phyloP scores from a whole-genome alignment of 2,888 invertebrate species.

The Cinara cedri region DNA sequence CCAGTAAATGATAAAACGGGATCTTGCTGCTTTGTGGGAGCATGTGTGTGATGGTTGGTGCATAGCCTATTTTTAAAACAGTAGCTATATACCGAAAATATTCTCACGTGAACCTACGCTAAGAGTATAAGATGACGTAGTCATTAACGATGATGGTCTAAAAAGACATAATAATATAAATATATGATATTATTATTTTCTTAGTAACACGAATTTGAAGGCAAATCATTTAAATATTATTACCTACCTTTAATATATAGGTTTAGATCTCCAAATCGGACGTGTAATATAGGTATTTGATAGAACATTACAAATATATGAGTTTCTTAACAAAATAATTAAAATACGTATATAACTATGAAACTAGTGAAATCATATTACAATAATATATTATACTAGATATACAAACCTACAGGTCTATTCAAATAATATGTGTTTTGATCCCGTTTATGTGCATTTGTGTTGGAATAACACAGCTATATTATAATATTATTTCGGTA shows the following conservation, averaged over 20 bases:
- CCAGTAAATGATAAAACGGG: slow-evolving; percentile 23
- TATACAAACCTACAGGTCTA: too few relatives aligned
- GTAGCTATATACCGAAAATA: background rate
- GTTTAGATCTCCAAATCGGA: too few relatives aligned
- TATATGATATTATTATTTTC: background rate
- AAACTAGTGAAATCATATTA: too few relatives aligned
- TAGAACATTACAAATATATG: too few relatives aligned
- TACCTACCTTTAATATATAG: too few relatives aligned
- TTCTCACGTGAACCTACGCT: too few relatives aligned
- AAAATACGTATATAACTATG: too few relatives aligned
- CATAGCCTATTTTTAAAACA: slow-evolving; percentile 24
- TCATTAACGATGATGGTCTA: background rate
- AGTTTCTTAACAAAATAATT: too few relatives aligned
- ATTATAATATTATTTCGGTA: background rate
- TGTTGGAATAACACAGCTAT: background rate
- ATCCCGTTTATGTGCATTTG: background rate
- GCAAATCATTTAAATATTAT: too few relatives aligned
- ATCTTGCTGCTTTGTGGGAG: background rate
- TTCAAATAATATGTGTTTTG: background rate
- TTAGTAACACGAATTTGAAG: background rate
- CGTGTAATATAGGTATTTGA: too few relatives aligned
- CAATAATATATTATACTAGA: too few relatives aligned
- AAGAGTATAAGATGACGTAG: background rate
- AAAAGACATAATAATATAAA: background rate
- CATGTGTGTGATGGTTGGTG: slow-evolving; percentile 10